Conservation (phyloP, 1,140 invertebrate genomes). For the Marisa cornuarietis region DNA sequence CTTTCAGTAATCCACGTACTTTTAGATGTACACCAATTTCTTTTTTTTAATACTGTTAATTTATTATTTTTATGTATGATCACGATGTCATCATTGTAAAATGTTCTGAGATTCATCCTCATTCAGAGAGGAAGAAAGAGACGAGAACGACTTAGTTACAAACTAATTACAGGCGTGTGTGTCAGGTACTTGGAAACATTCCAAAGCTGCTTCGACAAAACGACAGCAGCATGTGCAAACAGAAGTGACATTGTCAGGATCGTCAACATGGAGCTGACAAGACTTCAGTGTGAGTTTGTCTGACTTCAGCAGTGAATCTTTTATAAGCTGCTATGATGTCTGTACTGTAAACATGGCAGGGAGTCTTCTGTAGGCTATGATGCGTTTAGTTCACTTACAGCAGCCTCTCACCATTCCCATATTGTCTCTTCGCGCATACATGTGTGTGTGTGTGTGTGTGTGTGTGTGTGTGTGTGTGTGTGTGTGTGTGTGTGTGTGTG, state of each 20-base stretch:
- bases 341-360: background rate
- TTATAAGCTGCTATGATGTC: no score
- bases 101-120: background rate
- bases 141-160: background rate
- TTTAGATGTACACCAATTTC: no score
- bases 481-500: background rate
- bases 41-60: no score
- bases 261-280: no score
- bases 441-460: background rate
- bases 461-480: background rate
- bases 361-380: background rate
- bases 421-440: background rate
- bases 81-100: background rate
- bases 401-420: background rate
- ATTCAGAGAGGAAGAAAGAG: background rate
- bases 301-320: no score
- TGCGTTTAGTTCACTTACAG: no score
- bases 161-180: background rate
- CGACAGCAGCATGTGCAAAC: background rate
- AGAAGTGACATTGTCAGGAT: background rate
- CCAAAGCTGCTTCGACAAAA: background rate
- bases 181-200: background rate
- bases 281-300: no score
- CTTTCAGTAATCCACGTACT: no score
- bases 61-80: background rate